Base-by-base conservation (phyloP, 2,888 invertebrate genomes). In the Torymus tubicola region DNA sequence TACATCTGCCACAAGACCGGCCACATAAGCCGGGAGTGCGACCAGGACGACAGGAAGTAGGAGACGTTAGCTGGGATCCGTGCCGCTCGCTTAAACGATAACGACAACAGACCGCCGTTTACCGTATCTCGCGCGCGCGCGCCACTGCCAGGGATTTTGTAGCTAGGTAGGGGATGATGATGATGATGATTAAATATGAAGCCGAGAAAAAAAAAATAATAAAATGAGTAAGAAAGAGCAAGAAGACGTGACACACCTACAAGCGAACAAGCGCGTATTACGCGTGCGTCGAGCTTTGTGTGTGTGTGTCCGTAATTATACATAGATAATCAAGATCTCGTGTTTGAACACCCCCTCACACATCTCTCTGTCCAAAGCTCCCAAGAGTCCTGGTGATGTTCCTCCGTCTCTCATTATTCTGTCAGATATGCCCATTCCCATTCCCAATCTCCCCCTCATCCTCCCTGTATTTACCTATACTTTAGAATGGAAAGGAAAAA, bases 1-100 rank as follows among this genome's bases (percentile, higher is more conserved):
- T 98, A 97, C 93, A 95, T 95, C 90, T 98, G 98, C 93, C 96
- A 97, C 93, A 96, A 97, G 92, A 94, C 95, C 85, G 96, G 96
- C 85, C 96, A 97, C 93, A 94, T 97, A 93, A 96, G 96, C 92
- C 96, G 96, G 91, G 97, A 97, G 91, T 97, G 96, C 93, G 95
- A 95, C 89, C 95, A 96, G 91, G 94, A 94, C 87, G 96, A 95
- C 91, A 94, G 94, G 88, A 92, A 93, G 89, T 92, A 92, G 91
- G 84, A 86, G 86, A 78, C 71, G 81, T 42, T 42, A 42, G 86
- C 85, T 84, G 85, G 84, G 85, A 88, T 87, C 84, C 85, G 87
- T 88, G 88, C 87, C 88, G 90, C 89, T 89, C 88, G 90, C 90
- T 90, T 88, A 87, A 89, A 82, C 86, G 87, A 87, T 87, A 79